Evolutionary conservation across 1,140 invertebrate genomes (phyloP), one percentile per base, ranked within the genome.

Genomic region (Musca vetustissima): DNA sequence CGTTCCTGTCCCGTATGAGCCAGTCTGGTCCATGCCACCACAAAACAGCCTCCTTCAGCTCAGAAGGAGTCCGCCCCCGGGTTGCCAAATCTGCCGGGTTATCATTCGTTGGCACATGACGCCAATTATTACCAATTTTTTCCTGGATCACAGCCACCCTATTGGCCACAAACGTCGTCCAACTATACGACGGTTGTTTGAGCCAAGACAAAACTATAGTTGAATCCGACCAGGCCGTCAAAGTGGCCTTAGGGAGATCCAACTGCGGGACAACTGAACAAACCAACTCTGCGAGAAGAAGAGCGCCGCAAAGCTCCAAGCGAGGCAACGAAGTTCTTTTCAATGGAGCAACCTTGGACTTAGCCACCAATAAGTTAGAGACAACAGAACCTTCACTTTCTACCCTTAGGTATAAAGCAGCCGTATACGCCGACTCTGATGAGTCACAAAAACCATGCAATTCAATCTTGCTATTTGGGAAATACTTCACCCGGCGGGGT

Each of bases 191-290:
- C n/a, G 71, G 67, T 19, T 71, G 73, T 13, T 68, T 71, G 25
- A 84, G 69, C 83, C 83, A 85, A 6, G 72, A 71, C 19, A 85
- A 65, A 1, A 82, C 80, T 1, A 84, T 78, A 0, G 77, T 83
- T 1, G 83, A 84, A 66, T 85, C 82, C 0, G 75, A 77, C 80
- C 82, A 84, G 4, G 14, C 15, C 15, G 15, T 15, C 14, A 49
- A n/a, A 19, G 48, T 6, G 17, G 48, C 15, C 15, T 49, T 32
- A 32, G 28, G 28, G 9, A 32, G 28, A 32, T 32, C 28, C 9
- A 32, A 32, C 9, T 32, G 28, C 15, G 48, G 14, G 17, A 49
- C 15, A 14, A 49, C 15, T 49, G 14, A 19, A 15, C 15, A 6
- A 14, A 49, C 48, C 15, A 49, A 19, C 15, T n/a, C n/a, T n/a